These are phyloP conservation scores for Noctuana brunneofusca DNA, from an alignment of 2,888 invertebrate species.

Conservation along the genomic window DNA sequence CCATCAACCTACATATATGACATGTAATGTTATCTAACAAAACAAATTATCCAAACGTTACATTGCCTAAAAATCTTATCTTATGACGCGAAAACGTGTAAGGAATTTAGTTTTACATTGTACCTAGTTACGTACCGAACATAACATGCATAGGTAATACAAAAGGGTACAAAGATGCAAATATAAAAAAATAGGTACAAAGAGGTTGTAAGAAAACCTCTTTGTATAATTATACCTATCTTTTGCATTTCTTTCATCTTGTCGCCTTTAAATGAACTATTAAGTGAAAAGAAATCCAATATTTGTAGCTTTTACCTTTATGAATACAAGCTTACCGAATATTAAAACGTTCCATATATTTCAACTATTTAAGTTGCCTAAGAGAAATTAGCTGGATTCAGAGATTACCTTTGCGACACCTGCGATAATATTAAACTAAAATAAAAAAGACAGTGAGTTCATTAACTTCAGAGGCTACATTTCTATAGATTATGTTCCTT, in stretches of 20 bases:
- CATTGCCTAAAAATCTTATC: constrained; percentile 11
- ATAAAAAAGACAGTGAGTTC: background rate
- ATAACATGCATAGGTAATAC: too few relatives aligned
- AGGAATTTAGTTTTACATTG: background rate
- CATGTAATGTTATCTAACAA: constrained; percentile 1
- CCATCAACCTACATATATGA: background rate
- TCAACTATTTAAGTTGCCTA: background rate
- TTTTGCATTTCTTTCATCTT: too few relatives aligned
- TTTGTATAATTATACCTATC: too few relatives aligned
- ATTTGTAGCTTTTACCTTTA: too few relatives aligned
- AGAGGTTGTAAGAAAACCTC: too few relatives aligned
- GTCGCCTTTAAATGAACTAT: too few relatives aligned
- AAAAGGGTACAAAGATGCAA: too few relatives aligned
- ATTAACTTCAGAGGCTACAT: background rate
- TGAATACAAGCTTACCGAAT: too few relatives aligned
- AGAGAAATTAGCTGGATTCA: too few relatives aligned
- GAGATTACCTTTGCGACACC: background rate
- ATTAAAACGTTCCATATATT: background rate
- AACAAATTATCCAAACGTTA: background rate
- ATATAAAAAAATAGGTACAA: too few relatives aligned
- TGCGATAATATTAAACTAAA: background rate
- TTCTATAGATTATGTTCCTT: constrained; percentile 5
- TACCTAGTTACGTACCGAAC: too few relatives aligned
- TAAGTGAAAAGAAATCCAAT: too few relatives aligned
- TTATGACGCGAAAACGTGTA: constrained; percentile 3